These are phyloP conservation scores for Penaeus vannamei DNA, from an alignment of 1,140 invertebrate genomes.

Conservation along the genomic window DNA sequence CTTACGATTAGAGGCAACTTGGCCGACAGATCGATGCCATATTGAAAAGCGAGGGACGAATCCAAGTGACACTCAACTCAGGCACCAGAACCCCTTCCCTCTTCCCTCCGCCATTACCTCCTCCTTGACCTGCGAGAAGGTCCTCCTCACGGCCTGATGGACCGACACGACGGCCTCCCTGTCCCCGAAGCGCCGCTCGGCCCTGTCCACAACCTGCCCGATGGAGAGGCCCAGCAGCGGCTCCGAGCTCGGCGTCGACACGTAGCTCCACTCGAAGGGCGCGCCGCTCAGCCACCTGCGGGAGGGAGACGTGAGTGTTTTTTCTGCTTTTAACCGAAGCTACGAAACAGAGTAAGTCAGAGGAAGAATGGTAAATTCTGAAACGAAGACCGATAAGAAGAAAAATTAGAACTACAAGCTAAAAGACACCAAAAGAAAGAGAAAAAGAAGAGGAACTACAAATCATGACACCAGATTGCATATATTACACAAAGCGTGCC, in stretches of 20 bases:
- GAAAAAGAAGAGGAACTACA: no score
- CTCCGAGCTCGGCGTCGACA: constrained; percentile 74
- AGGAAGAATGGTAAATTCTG: no score
- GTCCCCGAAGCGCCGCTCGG: constrained; percentile 76
- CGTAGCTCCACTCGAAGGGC: constrained; percentile 68
- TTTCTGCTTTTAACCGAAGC: no score
- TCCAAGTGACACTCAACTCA: not conserved
- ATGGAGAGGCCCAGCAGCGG: constrained; percentile 78
- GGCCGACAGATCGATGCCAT: no score
- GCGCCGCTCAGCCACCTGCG: not conserved
- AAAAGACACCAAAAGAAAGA: no score
- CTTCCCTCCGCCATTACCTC: constrained; percentile 73
- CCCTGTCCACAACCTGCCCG: constrained; percentile 77
- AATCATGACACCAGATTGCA: no score
- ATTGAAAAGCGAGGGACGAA: no score
- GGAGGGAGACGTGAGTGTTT: no score
- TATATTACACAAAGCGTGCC: no score
- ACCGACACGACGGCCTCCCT: constrained; percentile 77
- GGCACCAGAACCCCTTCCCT: not conserved
- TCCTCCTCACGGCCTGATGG: constrained; percentile 77
- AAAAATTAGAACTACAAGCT: no score
- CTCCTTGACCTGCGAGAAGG: constrained; percentile 77
- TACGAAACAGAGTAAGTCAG: no score
- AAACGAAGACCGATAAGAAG: no score
- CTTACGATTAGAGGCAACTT: not conserved